A percentile compares a stretch with the other conserved stretches of the same genome.
These are phyloP conservation scores for Spea bombifrons DNA, from an alignment of 2,113 vertebrate species.

Conservation along the genomic window DNA sequence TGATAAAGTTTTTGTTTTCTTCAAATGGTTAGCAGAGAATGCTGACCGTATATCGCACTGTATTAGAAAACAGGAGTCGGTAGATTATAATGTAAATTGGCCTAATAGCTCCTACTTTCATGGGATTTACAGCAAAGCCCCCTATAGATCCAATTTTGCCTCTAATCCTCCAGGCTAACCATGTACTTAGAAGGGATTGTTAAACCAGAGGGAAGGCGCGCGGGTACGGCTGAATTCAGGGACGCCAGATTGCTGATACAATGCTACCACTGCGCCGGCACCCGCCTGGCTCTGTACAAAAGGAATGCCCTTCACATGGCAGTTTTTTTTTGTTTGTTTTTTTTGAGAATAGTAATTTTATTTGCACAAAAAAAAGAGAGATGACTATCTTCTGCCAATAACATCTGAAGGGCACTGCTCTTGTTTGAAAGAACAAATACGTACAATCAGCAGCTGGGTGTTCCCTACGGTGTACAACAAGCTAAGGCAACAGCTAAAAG, in stretches of 20 bases:
- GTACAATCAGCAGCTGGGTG: too few species aligned
- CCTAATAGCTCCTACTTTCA: constrained; percentile 35
- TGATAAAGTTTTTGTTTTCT: too few species aligned
- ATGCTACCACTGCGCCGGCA: not conserved
- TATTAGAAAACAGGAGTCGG: not conserved
- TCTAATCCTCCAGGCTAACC: constrained; percentile 27
- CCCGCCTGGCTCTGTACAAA: not conserved
- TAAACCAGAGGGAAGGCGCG: not conserved
- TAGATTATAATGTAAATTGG: constrained; percentile 8
- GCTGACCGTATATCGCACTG: not conserved
- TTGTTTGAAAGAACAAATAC: too few species aligned
- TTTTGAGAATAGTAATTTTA: too few species aligned
- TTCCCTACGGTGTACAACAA: too few species aligned
- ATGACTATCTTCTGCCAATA: too few species aligned
- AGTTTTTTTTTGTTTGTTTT: too few species aligned
- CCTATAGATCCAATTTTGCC: constrained; percentile 34
- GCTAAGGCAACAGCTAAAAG: too few species aligned
- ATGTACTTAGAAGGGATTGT: constrained; percentile 29
- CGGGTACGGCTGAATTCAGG: not conserved
- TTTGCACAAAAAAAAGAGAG: too few species aligned
- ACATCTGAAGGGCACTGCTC: too few species aligned
- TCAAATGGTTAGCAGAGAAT: too few species aligned
- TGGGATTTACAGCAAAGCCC: constrained; percentile 29
- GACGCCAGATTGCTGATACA: not conserved
- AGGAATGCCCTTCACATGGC: not conserved